These are phyloP conservation scores for Herminia tarsipennalis DNA, from an alignment of 2,888 invertebrate species.

Conservation along the genomic window DNA sequence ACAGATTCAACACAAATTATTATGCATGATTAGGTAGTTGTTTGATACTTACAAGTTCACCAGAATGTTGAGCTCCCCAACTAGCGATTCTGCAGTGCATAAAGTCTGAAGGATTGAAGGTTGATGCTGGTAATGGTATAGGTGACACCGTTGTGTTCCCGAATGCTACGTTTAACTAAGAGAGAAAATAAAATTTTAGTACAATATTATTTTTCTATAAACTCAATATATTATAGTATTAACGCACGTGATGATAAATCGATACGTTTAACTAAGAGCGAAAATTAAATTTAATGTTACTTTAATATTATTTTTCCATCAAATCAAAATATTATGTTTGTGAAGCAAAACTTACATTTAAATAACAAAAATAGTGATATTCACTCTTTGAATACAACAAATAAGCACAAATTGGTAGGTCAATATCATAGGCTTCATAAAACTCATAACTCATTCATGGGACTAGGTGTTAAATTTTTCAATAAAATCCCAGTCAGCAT, in stretches of 20 bases:
- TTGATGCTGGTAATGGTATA: constrained; percentile 38
- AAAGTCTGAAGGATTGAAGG: constrained; percentile 45
- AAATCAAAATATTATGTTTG: no score
- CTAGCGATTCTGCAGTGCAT: constrained; percentile 52
- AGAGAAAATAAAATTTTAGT: constrained; percentile 3
- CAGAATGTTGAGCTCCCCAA: constrained; percentile 47
- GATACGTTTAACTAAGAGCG: background rate
- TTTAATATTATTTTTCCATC: no score
- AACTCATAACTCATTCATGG: no score
- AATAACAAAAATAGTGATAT: no score
- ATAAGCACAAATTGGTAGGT: no score
- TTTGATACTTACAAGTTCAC: constrained; percentile 6
- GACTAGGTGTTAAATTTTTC: no score
- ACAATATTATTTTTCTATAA: background rate
- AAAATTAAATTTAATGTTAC: no score
- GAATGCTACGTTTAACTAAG: constrained; percentile 45
- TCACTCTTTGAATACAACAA: no score
- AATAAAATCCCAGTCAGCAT: no score
- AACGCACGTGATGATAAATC: background rate
- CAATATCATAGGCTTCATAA: no score
- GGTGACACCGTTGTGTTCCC: constrained; percentile 40
- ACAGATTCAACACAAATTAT: background rate
- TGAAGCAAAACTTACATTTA: no score
- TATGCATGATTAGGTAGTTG: constrained; percentile 1
- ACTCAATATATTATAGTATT: no score